Evolutionary conservation across 2,113 vertebrate species (phyloP).

Genomic region (Chunga burmeisteri): DNA sequence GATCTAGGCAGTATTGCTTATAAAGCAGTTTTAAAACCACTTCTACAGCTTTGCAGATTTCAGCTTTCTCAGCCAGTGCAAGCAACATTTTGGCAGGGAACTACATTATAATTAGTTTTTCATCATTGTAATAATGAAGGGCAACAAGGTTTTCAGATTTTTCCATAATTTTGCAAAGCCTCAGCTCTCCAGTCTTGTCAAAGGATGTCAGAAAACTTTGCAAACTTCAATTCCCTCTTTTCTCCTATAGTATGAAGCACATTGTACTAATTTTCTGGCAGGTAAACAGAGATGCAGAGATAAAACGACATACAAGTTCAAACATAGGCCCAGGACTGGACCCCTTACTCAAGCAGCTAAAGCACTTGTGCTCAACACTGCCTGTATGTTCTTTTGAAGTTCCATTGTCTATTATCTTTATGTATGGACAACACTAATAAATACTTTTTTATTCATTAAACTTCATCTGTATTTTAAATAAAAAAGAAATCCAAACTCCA

Average conservation of each 20-base stretch:
- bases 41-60: neutral
- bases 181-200: neutral
- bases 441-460: neutral
- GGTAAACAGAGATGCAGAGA: neutral
- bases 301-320: neutral
- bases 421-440: neutral
- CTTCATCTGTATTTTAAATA: neutral
- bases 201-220: neutral
- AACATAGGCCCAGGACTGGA: neutral
- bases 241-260: neutral
- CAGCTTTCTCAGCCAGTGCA: neutral
- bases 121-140: neutral
- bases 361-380: neutral
- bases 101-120: neutral
- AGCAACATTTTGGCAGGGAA: neutral
- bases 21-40: neutral
- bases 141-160: neutral
- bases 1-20: neutral
- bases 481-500: neutral
- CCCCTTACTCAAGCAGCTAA: neutral
- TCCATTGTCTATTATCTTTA: neutral
- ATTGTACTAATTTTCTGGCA: neutral
- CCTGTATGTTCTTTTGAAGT: neutral
- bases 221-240: neutral
- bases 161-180: neutral